These are phyloP conservation scores for Drosophila siamana DNA, from an alignment of 2,888 invertebrate genomes.

Conservation along the genomic window DNA sequence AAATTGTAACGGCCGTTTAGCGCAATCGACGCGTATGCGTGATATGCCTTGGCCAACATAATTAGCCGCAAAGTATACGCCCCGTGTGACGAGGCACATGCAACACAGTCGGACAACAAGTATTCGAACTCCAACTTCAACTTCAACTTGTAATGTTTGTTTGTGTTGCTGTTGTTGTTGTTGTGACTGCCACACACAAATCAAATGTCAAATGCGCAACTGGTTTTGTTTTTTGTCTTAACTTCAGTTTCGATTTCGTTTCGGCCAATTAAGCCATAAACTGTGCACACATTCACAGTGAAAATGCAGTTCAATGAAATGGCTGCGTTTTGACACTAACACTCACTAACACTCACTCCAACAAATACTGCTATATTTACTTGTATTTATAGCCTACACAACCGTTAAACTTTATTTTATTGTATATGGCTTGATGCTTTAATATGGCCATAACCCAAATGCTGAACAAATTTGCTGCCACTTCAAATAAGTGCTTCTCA, in stretches of 20 bases:
- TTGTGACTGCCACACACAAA: conserved; percentile 32
- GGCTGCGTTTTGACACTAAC: conserved; percentile 17
- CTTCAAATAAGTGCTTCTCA: not conserved
- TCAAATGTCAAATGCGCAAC: conserved; percentile 57
- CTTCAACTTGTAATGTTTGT: not conserved
- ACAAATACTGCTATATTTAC: not conserved
- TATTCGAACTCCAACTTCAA: not conserved
- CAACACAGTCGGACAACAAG: not conserved
- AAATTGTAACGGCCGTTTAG: conserved; percentile 70
- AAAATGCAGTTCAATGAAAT: conserved; percentile 73
- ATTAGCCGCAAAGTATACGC: conserved; percentile 53
- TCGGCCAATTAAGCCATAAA: conserved; percentile 71
- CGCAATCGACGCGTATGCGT: conserved; percentile 70
- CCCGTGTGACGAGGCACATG: conserved; percentile 31
- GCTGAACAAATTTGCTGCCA: not conserved
- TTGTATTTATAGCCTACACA: conserved; percentile 6
- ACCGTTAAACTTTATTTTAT: not conserved
- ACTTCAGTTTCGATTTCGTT: conserved; percentile 57
- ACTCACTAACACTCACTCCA: conserved; percentile 1
- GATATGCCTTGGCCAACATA: conserved; percentile 51
- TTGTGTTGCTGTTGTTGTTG: not conserved
- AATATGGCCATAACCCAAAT: conserved; percentile 1
- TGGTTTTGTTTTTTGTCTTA: conserved; percentile 30
- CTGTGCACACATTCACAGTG: conserved; percentile 36
- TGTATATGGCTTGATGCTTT: not conserved